Base-by-base conservation (phyloP, 2,113 vertebrate species). In the Syngnathus floridae region DNA sequence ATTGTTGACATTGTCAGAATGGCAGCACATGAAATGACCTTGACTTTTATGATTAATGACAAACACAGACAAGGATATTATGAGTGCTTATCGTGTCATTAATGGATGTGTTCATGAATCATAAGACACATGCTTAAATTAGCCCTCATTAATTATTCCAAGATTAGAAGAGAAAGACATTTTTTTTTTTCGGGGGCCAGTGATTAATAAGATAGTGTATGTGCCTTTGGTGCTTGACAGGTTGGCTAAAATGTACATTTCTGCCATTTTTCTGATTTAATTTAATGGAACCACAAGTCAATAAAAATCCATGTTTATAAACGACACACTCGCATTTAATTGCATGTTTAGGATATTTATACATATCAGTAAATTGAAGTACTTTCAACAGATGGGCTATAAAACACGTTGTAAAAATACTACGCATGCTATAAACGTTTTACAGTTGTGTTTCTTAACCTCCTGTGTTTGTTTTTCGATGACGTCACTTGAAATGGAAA, bases 101-200 rank as follows among this genome's bases (percentile, higher is more conserved):
- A 84, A 82, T 60, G 73, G 81, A 76, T 73, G 76, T 12, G 72
- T 72, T 64, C 79, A 87, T 88, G 85, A 85, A 67, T 86, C 81
- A 85, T 52, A 64, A 71, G 72, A 77, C 74, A 70, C 73, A 71
- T 65, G 64, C 55, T 79, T 64, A 60, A 76, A 81, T 84, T 72
- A 78, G 71, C 77, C 74, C 38, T 79, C 80, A 89, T 88, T 88
- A 89, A 78, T 72, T 64, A 51, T 67, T 80, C 75, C 77, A 79
- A 78, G 80, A 81, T 83, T 67, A 78, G 66, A 69, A 71, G 84
- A 78, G 70, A 65, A 73, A 80, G 43, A 66, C 22, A 1, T 22
- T 22, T 22, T 22, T 22, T 46, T 37, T 37, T 58, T 82, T 79
- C 73, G 82, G 55, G 70, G 55, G 70, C 52, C 26, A 12, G 41